Evolutionary conservation across 2,888 invertebrate species (phyloP).

Genomic region (Philhelius pedissequus): DNA sequence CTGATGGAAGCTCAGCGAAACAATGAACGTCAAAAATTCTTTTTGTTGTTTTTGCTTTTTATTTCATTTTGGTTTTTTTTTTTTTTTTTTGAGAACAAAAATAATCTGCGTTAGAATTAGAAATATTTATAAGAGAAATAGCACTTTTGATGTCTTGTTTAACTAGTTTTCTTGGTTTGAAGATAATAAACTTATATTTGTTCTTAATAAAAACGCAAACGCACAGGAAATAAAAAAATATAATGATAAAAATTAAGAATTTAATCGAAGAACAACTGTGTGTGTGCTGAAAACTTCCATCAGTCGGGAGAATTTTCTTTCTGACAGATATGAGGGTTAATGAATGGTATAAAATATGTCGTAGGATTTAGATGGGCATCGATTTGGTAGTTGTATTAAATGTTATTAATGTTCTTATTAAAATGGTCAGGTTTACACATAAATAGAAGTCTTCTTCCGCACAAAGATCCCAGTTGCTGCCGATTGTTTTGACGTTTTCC

Average conservation of each 20-base stretch:
- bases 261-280: slow-evolving; percentile 59
- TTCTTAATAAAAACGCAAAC: slow-evolving; percentile 47
- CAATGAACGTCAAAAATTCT: slow-evolving; percentile 59
- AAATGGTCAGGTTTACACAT: neutral
- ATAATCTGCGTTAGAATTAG: slow-evolving; percentile 29
- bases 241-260: slow-evolving; percentile 68
- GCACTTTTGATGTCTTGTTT: slow-evolving; percentile 31
- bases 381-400: slow-evolving; percentile 21
- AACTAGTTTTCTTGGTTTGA: neutral
- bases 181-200: slow-evolving; percentile 37
- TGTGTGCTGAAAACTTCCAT: slow-evolving; percentile 66
- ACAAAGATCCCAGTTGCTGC: too few species aligned
- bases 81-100: slow-evolving; percentile 34
- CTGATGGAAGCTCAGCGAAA: slow-evolving; percentile 25
- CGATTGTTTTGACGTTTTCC: too few species aligned
- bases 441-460: too few species aligned
- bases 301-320: slow-evolving; percentile 44
- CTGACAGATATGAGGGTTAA: slow-evolving; percentile 38
- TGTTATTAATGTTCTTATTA: too few species aligned
- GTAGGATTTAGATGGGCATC: slow-evolving; percentile 7
- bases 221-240: slow-evolving; percentile 67
- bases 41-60: slow-evolving; percentile 34
- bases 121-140: slow-evolving; percentile 13
- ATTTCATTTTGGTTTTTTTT: slow-evolving; percentile 6
- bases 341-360: slow-evolving; percentile 54